Evolutionary conservation across 2,797 vertebrate species (phyloP).

Genomic region (Parotocinclus haroldoi): DNA sequence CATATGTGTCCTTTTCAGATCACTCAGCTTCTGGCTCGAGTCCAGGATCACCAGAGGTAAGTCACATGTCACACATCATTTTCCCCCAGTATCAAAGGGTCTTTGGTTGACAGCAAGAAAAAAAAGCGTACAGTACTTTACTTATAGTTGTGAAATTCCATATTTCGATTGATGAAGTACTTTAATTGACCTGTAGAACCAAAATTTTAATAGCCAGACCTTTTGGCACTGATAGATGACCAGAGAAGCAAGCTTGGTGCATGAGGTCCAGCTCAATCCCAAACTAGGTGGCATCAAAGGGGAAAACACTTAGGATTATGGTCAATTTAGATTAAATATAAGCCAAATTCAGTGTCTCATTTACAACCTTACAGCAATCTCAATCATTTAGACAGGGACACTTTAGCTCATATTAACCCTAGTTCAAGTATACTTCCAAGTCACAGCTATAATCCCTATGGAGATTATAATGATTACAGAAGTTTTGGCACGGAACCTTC

Average conservation of each 20-base stretch:
- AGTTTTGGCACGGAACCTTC: slow-evolving; percentile 17
- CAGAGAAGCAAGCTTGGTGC: slow-evolving; percentile 26
- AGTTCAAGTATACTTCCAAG: background rate
- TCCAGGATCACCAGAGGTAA: slow-evolving; percentile 65
- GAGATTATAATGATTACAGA: background rate
- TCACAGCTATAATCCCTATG: no score
- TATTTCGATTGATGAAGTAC: no score
- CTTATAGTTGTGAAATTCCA: no score
- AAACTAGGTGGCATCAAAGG: background rate
- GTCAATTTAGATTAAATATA: no score
- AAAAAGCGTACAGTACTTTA: no score
- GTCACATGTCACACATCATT: slow-evolving; percentile 46
- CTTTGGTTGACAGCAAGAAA: slow-evolving; percentile 3
- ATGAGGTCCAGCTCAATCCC: slow-evolving; percentile 43
- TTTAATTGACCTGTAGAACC: background rate
- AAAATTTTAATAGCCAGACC: slow-evolving; percentile 12
- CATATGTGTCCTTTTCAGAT: slow-evolving; percentile 64
- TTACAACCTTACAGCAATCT: background rate
- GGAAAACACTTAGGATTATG: slow-evolving; percentile 45
- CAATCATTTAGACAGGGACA: slow-evolving; percentile 11
- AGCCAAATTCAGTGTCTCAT: slow-evolving; percentile 32
- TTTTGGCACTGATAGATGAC: slow-evolving; percentile 37
- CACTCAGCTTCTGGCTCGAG: slow-evolving; percentile 63
- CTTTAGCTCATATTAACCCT: background rate
- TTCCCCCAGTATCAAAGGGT: slow-evolving; percentile 41